Evolutionary conservation across 2,888 invertebrate genomes (phyloP), one percentile per base, ranked within the genome.

Genomic region (Sinopyrophorus schimmeli): DNA sequence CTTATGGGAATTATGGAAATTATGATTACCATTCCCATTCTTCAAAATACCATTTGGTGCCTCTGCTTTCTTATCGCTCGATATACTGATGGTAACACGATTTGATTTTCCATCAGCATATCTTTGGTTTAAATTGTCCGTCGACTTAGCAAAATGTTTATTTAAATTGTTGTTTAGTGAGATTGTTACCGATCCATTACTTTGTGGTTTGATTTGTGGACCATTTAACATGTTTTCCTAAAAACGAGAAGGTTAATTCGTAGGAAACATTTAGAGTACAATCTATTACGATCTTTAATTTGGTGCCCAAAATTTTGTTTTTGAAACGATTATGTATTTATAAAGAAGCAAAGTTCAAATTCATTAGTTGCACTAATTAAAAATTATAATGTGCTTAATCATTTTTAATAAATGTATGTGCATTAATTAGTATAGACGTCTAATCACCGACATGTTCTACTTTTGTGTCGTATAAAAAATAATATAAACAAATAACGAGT

Each of bases 21-120:
- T 61, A 51, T 57, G 53, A 55, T 63, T 66, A 43, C 63, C 65
- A 54, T 59, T 64, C 47, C 68, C 67, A 59, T 72, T 78, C 67
- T 80, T 80, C 38, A 79, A 65, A 54, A 80, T 80, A 11, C 79
- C 79, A 66, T 74, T 78, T 5, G 72, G 73, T 9, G 69, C 53
- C 3, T 72, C 72, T 31, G 63, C 62, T 60, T 71, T 67, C 39
- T 61, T 64, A 16, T 66, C 64, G 5, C 58, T 51, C 37, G 55
- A 54, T 40, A 70, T 65, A 47, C 68, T 72, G 40, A 74, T 72
- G 39, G 69, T 74, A 23, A 73, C 68, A 34, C 70, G 64, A 48
- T 70, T 72, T 26, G 63, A 60, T 17, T 62, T 57, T 23, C 57
- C 53, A 12, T 54, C 48, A n/a, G 50, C 9, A 3, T 26, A 41